Percentiles rank a stretch among this genome's conserved stretches.
Conservation (phyloP, 2,113 vertebrate species). For the Chauna torquata region DNA sequence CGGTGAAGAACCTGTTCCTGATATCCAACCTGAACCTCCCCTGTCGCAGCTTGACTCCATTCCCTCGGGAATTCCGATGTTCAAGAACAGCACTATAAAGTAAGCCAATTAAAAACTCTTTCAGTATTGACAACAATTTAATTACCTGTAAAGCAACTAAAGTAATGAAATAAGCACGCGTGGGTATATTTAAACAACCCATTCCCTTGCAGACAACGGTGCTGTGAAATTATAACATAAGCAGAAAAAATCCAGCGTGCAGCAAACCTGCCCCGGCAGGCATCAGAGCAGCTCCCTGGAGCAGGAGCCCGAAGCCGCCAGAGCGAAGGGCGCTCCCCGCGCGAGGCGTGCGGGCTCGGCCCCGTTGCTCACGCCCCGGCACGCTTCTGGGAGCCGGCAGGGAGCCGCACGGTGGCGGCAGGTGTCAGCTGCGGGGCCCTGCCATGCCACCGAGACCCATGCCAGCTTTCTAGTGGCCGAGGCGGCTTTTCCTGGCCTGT, state of each 20-base stretch:
- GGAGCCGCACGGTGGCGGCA: too few relatives aligned
- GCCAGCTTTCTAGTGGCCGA: too few relatives aligned
- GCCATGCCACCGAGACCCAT: not conserved
- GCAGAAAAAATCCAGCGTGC: not conserved
- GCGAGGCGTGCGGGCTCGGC: accelerated
- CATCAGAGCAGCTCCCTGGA: too few relatives aligned
- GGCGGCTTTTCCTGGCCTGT: not conserved
- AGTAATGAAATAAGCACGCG: too few relatives aligned
- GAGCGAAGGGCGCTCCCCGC: accelerated
- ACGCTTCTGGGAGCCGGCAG: not conserved
- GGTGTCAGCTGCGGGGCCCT: too few relatives aligned
- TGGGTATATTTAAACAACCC: accelerated
- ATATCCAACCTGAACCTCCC: too few relatives aligned
- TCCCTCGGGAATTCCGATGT: too few relatives aligned
- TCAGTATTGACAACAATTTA: not conserved
- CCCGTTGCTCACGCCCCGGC: not conserved
- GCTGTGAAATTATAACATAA: not conserved
- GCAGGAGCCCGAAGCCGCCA: not conserved
- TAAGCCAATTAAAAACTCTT: not conserved
- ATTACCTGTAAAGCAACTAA: not conserved
- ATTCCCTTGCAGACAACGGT: too few relatives aligned
- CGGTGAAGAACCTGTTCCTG: too few relatives aligned
- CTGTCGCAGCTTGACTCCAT: too few relatives aligned
- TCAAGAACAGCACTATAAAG: not conserved
- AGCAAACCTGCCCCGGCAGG: accelerated